These are phyloP conservation scores for Himantopus leucocephalus DNA, from an alignment of 2,113 vertebrate genomes.

Conservation along the genomic window DNA sequence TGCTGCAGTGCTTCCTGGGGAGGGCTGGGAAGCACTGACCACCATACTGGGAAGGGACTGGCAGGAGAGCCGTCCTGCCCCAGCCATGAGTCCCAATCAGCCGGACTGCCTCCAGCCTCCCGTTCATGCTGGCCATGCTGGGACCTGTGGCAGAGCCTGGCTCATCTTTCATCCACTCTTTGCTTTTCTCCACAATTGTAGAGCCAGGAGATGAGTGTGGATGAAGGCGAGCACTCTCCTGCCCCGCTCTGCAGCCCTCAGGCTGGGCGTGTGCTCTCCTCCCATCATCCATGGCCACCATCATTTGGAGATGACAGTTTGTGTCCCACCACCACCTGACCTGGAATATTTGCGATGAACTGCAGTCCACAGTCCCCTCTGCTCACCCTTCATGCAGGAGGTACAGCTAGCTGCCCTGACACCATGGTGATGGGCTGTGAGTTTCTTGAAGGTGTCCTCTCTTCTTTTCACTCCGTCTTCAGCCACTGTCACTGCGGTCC, in stretches of 20 bases:
- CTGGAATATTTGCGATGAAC: background rate
- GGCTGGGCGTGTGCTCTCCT: background rate
- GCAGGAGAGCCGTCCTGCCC: accelerated
- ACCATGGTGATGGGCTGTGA: background rate
- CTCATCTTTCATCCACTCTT: background rate
- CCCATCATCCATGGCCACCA: background rate
- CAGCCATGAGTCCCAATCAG: accelerated
- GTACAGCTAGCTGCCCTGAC: accelerated
- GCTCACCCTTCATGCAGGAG: background rate
- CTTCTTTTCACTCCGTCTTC: background rate
- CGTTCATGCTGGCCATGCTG: accelerated
- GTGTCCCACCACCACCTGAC: accelerated
- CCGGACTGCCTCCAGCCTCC: background rate
- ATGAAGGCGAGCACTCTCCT: accelerated
- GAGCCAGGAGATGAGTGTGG: background rate
- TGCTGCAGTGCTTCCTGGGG: slow-evolving; percentile 6
- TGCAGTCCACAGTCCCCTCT: accelerated
- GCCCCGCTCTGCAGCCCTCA: background rate
- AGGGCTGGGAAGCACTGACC: background rate
- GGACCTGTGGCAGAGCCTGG: background rate
- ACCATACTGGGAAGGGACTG: accelerated
- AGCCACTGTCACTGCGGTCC: accelerated
- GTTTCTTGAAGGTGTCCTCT: background rate
- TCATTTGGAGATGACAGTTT: background rate
- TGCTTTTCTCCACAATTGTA: background rate